phyloP scores from a whole-genome alignment of 37 sponge, comb jelly and placozoan species.

The Lycopodina hypogea region DNA sequence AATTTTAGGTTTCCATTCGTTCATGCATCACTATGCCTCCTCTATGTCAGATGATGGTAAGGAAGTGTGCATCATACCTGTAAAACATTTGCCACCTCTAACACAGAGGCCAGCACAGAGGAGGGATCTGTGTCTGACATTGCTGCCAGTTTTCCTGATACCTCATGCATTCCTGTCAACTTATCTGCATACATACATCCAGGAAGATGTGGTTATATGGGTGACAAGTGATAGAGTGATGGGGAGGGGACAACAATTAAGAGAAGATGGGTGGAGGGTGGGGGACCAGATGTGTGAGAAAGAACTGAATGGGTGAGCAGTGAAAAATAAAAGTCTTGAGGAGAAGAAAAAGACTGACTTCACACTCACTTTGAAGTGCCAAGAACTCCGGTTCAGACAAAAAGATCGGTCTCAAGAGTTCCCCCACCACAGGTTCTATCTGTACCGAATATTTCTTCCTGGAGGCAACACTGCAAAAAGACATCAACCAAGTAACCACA shows the following conservation, averaged over 20 bases:
- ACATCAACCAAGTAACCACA: not conserved
- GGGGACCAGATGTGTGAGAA: not conserved
- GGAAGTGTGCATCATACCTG: slow-evolving; percentile 32
- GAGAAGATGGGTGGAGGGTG: not conserved
- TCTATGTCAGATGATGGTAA: no score
- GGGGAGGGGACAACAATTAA: not conserved
- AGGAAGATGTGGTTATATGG: no score
- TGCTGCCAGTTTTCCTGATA: slow-evolving; percentile 22
- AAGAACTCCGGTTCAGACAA: slow-evolving; percentile 55
- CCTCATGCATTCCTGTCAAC: slow-evolving; percentile 92
- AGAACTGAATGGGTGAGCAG: not conserved
- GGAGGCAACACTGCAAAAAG: slow-evolving; percentile 30
- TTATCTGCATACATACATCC: slow-evolving; percentile 38
- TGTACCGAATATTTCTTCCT: slow-evolving; percentile 75
- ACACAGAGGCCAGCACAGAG: slow-evolving; percentile 28
- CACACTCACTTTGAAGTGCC: slow-evolving; percentile 47
- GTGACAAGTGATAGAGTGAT: no score
- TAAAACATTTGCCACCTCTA: slow-evolving; percentile 52
- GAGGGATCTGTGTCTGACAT: not conserved
- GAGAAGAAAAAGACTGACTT: not conserved
- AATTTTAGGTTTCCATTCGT: no score
- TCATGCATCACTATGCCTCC: no score
- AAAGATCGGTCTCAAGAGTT: slow-evolving; percentile 57
- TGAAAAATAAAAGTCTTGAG: no score
- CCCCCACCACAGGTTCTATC: slow-evolving; percentile 88